Base-by-base conservation (phyloP, 35 echinoderm and acorn worm genomes). In the Diadema setosum region DNA sequence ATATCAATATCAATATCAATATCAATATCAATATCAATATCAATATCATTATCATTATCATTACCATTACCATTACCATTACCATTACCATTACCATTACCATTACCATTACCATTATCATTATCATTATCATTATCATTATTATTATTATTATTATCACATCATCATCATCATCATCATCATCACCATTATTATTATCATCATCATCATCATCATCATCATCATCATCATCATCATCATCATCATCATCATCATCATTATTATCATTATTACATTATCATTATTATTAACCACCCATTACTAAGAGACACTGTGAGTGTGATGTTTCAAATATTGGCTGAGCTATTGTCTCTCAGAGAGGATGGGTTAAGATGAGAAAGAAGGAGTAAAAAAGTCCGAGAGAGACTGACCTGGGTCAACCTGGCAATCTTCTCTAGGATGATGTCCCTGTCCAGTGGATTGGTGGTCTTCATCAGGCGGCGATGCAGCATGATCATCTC, bases 401-500 rank as follows among this genome's bases (percentile, higher is more conserved):
- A n/a, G n/a, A n/a, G n/a, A n/a, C 58, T 20, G 18, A 78, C 73
- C 73, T 39, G 33, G 20, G 34, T 41, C 20, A 78, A 8, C n/a
- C 24, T 5, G 2, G 0, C 37, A 36, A 78, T 78, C 73, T 78
- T 78, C 33, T 78, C 37, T 14, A 78, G 40, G 9, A 78, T 78
- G 37, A 41, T 41, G 44, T 78, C 73, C 37, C 73, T 78, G 73
- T 78, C 73, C 9, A 21, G 39, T 41, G 73, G 73, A 0, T 78
- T 34, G n/a, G 73, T 78, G 16, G 73, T 78, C 73, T 78, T 78
- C 73, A 78, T 78, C 73, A 78, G 73, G 5, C n/a, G 33, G 44
- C 73, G 73, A 41, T 78, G n/a, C 73, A 78, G 35, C 73, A 78
- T 78, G 40, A 41, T 78, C 73, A 78, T 78, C 73, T 78, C 73